A percentile compares a stretch with the other conserved stretches of the same genome.
These are phyloP conservation scores for Macrostomum lignano DNA, from an alignment of 1,140 invertebrate species.

Conservation along the genomic window DNA sequence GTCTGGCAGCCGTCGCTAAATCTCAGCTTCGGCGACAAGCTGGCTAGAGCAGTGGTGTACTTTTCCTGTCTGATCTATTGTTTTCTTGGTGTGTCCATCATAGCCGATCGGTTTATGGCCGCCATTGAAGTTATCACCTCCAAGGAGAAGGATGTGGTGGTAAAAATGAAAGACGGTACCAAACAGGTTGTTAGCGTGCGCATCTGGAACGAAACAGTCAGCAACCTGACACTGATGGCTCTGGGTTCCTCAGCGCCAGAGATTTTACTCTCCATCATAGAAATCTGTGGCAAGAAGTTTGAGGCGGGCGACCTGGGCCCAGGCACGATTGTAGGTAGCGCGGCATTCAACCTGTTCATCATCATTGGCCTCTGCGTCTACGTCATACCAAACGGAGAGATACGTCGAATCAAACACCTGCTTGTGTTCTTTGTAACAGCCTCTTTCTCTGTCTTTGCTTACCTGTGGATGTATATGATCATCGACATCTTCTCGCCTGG, in stretches of 20 bases:
- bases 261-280: constrained; percentile 79
- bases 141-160: constrained; percentile 60
- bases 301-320: constrained; percentile 81
- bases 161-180: constrained; percentile 46
- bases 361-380: constrained; percentile 82
- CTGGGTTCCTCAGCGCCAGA: constrained; percentile 93
- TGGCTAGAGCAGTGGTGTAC: constrained; percentile 57
- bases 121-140: constrained; percentile 96
- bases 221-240: constrained; percentile 91
- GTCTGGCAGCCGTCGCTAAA: constrained; percentile 38
- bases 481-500: constrained; percentile 51
- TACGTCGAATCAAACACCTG: constrained; percentile 72
- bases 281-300: constrained; percentile 42
- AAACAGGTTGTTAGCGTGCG: constrained; percentile 48
- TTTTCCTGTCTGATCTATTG: constrained; percentile 60
- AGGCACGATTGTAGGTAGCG: constrained; percentile 88
- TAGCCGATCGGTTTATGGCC: constrained; percentile 93
- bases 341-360: constrained; percentile 89
- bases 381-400: constrained; percentile 61
- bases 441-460: constrained; percentile 85
- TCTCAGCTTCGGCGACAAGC: constrained; percentile 36
- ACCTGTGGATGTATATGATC: constrained; percentile 96
- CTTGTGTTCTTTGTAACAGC: constrained; percentile 90
- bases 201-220: constrained; percentile 77
- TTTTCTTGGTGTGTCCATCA: constrained; percentile 91